Evolutionary conservation across 2,797 vertebrate genomes (phyloP), one percentile per base, ranked within the genome.

Genomic region (Lateolabrax maculatus): DNA sequence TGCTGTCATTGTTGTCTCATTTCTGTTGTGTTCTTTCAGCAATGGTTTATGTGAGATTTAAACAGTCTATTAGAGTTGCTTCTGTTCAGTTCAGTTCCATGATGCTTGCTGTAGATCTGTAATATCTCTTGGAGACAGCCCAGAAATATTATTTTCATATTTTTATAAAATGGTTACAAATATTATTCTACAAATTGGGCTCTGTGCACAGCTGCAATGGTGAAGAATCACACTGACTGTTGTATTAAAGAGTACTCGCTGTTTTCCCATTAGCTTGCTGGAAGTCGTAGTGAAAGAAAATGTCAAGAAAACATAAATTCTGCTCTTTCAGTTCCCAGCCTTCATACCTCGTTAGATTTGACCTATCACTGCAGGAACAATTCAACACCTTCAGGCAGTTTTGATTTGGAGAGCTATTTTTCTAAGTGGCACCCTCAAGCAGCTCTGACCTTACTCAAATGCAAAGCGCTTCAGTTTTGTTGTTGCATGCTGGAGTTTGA

Each of bases 301-400:
- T 51, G 75, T 74, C 6, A 64, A 31, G 37, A 71, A 56, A 27
- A 58, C 39, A 27, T 68, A 51, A 61, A 71, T 78, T 75, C n/a
- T 2, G 2, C 73, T 77, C 49, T 46, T 65, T 71, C 36, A 57
- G 43, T 63, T 65, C 65, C 36, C 58, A n/a, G 63, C 55, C 41
- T 75, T 84, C 60, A 80, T 60, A 66, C 64, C 49, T 70, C 67
- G 52, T 84, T 52, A 67, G 51, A 65, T 63, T 15, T 75, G 72
- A 71, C 46, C 49, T 69, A 41, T 57, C 0, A 1, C 78, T 62
- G 53, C 75, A 77, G 6, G 53, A 58, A n/a, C 15, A 48, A n/a
- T 60, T 31, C 44, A 23, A 69, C 68, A 75, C 55, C 49, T 43
- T 68, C 41, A 69, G 9, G 75, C 49, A 37, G 41, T 49, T 75